Percentiles rank a stretch among this genome's conserved stretches.
Evolutionary conservation across 2,113 vertebrate genomes (phyloP).

Genomic region (Gallinago jamesoni): DNA sequence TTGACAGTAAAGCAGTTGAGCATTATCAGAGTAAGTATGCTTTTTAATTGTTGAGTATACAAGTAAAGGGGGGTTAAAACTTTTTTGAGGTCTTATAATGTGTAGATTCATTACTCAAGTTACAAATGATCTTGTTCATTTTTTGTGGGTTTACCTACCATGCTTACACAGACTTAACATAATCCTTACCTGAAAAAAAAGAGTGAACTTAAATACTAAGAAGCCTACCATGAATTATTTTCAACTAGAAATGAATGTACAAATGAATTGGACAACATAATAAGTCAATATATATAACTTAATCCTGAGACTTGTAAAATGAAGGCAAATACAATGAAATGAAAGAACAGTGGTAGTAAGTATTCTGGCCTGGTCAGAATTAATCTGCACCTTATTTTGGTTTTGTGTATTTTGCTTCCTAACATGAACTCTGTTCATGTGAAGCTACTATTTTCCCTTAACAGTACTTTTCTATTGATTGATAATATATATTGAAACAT

Average conservation of each 20-base stretch:
- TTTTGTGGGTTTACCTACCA: background rate
- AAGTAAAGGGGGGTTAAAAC: rapidly evolving
- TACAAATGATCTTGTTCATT: background rate
- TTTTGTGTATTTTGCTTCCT: background rate
- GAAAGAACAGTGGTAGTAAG: background rate
- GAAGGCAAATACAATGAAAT: background rate
- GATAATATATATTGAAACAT: background rate
- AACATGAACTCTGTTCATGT: background rate
- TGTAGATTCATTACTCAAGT: background rate
- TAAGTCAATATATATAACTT: background rate
- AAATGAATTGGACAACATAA: background rate
- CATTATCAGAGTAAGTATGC: background rate
- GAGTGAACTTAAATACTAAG: background rate
- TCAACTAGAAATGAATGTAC: background rate
- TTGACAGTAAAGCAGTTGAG: background rate
- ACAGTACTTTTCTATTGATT: background rate
- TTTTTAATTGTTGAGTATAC: background rate
- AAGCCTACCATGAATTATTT: background rate
- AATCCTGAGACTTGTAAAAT: background rate
- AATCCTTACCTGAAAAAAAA: background rate
- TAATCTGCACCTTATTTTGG: background rate
- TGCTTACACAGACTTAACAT: background rate
- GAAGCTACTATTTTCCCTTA: background rate
- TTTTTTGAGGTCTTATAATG: background rate
- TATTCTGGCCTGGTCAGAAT: background rate